phyloP scores from a whole-genome alignment of 2,113 vertebrate species.

The mouse (Mus musculus) region DNA sequence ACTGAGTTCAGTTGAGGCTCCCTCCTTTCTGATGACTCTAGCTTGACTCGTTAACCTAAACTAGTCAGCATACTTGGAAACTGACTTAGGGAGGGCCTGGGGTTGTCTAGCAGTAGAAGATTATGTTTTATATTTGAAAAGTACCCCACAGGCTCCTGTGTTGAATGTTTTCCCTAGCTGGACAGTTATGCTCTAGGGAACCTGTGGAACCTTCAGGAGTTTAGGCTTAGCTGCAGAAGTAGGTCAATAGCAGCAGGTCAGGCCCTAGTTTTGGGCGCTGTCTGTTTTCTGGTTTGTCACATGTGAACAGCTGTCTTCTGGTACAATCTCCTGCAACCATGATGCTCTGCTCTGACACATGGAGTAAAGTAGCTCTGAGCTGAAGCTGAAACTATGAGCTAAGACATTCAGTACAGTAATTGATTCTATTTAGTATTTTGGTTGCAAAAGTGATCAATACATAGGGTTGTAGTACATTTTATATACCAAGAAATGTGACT shows the following conservation, averaged over 20 bases:
- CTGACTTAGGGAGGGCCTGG: too few relatives aligned
- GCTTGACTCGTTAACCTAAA: too few relatives aligned
- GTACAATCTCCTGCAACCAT: neutral
- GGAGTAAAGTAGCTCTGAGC: neutral
- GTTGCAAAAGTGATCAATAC: neutral
- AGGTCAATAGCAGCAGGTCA: neutral
- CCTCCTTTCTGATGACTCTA: too few relatives aligned
- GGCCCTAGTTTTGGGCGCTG: neutral
- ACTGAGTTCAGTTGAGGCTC: too few relatives aligned
- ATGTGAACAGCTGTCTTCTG: neutral
- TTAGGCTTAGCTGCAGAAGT: neutral
- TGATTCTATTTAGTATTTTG: neutral
- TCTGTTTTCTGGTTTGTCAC: neutral
- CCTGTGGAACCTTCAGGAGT: neutral
- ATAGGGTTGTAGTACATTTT: slow-evolving; percentile 20
- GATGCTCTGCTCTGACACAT: neutral
- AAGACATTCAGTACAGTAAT: neutral
- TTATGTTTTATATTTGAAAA: neutral
- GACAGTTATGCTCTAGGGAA: neutral
- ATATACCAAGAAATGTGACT: neutral
- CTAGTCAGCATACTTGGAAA: too few relatives aligned
- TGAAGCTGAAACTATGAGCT: neutral
- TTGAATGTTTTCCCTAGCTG: neutral
- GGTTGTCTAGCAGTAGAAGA: neutral
- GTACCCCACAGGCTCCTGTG: neutral